Conservation (phyloP, 2,113 vertebrate species). For the Amblyornis subalaris region DNA sequence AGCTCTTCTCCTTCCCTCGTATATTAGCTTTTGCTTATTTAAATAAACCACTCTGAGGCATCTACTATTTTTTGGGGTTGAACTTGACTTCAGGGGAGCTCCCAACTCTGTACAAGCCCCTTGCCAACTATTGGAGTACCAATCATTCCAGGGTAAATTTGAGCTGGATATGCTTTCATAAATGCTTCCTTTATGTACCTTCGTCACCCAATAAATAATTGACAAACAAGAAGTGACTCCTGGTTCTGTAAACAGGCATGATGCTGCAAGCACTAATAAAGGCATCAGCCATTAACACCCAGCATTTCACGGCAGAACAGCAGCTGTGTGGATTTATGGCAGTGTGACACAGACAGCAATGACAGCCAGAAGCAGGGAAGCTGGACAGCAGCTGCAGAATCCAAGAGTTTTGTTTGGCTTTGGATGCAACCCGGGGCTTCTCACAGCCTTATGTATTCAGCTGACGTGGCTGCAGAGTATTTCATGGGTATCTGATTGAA, state of each 20-base stretch:
- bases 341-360: neutral
- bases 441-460: neutral
- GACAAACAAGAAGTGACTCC: neutral
- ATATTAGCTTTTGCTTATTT: neutral
- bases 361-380: neutral
- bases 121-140: neutral
- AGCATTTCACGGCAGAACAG: neutral
- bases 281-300: neutral
- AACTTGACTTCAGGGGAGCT: neutral
- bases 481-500: neutral
- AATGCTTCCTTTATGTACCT: neutral
- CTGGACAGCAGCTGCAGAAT: neutral
- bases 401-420: neutral
- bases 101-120: neutral
- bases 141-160: neutral
- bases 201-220: neutral
- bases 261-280: neutral
- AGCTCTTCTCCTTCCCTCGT: neutral
- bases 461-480: neutral
- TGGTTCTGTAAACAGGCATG: accelerated
- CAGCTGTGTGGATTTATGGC: neutral
- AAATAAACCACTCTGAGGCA: neutral
- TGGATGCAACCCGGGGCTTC: neutral
- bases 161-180: neutral
- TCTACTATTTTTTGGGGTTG: neutral